Conservation (phyloP, 2,797 vertebrate species). For the Monodelphis domestica region DNA sequence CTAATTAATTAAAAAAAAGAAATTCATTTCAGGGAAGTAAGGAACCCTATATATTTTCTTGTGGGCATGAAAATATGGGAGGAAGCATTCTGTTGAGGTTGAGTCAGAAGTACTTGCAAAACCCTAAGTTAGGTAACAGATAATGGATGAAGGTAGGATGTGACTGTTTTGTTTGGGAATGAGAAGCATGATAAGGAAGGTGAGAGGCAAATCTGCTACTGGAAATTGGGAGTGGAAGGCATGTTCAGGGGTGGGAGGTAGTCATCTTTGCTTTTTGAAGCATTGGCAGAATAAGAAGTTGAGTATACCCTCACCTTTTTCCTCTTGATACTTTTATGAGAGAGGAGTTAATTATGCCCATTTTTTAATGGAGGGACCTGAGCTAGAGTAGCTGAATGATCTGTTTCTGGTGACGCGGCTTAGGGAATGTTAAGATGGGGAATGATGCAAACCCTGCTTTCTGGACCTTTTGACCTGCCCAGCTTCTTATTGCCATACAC, state of each 20-base stretch:
- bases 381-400: neutral
- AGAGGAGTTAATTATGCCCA: too few relatives aligned
- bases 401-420: neutral
- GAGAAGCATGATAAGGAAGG: neutral
- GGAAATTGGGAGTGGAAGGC: neutral
- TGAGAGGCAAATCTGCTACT: neutral
- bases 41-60: neutral
- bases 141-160: neutral
- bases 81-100: neutral
- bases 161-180: neutral
- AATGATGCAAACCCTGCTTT: neutral
- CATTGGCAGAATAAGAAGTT: too few relatives aligned
- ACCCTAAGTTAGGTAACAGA: neutral
- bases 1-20: too few relatives aligned
- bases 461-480: neutral
- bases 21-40: neutral
- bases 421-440: neutral
- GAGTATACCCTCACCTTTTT: too few relatives aligned
- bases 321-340: too few relatives aligned
- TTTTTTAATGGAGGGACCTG: too few relatives aligned
- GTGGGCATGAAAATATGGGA: neutral
- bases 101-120: conserved; percentile 8
- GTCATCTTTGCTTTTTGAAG: neutral
- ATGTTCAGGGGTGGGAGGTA: neutral
- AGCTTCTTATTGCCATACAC: neutral